Conservation (phyloP, 2,113 vertebrate species). For the rat (Rattus norvegicus) region DNA sequence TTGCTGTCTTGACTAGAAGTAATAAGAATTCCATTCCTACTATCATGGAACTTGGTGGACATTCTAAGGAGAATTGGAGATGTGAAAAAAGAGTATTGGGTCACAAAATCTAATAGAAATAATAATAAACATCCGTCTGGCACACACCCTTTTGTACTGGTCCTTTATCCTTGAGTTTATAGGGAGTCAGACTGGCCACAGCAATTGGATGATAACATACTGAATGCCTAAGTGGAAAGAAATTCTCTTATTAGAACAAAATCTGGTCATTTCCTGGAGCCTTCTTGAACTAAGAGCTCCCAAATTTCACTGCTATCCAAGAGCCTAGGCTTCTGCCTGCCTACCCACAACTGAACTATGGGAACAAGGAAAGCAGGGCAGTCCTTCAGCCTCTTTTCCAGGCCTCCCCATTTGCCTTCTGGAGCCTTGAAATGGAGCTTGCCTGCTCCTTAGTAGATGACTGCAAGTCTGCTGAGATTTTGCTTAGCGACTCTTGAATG, state of each 20-base stretch:
- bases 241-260: not conserved
- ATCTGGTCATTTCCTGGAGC: not conserved
- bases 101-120: not conserved
- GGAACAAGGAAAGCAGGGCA: not conserved
- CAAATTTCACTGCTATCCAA: conserved; percentile 5
- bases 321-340: not conserved
- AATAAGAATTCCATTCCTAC: conserved; percentile 22
- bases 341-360: not conserved
- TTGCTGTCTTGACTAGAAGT: not conserved
- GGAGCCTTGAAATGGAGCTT: not conserved
- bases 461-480: not conserved
- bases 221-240: not conserved
- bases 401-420: not conserved
- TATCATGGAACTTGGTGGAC: not conserved
- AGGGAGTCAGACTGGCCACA: not conserved
- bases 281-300: not conserved
- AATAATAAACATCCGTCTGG: not conserved
- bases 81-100: not conserved
- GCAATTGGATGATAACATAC: not conserved
- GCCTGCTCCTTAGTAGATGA: not conserved
- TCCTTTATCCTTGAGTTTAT: not conserved
- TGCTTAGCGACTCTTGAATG: not conserved
- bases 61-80: not conserved
- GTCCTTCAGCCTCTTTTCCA: not conserved
- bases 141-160: not conserved